Conservation (phyloP, 2,113 vertebrate genomes). For the Motacilla alba region DNA sequence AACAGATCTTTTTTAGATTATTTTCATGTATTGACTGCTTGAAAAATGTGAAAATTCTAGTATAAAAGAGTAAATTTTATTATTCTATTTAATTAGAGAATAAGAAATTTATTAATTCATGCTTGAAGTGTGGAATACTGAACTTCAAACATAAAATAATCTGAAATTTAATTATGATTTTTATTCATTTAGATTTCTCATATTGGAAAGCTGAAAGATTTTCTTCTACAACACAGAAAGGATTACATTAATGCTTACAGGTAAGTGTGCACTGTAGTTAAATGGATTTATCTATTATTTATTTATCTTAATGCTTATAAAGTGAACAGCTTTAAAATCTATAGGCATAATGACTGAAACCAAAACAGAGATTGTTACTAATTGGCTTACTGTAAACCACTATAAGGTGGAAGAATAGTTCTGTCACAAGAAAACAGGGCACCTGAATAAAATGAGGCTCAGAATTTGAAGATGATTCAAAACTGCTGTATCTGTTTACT, state of each 20-base stretch:
- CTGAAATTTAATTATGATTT: not conserved
- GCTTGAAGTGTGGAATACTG: not conserved
- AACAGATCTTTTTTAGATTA: not conserved
- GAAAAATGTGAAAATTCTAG: not conserved
- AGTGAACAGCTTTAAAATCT: not conserved
- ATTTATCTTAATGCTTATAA: not conserved
- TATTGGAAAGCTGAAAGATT: conserved; percentile 96
- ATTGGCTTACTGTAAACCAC: not conserved
- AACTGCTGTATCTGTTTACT: not conserved
- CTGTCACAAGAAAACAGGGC: not conserved
- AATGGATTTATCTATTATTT: not conserved
- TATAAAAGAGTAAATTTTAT: not conserved
- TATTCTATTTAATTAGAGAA: not conserved
- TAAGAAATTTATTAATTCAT: not conserved
- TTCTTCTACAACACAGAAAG: conserved; percentile 94
- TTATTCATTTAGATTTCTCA: conserved; percentile 83
- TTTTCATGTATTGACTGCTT: not conserved
- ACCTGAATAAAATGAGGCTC: not conserved
- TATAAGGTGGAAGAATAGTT: not conserved
- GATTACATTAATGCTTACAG: conserved; percentile 94
- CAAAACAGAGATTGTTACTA: not conserved
- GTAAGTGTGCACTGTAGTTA: conserved; percentile 61
- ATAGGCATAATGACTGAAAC: not conserved
- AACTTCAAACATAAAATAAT: not conserved
- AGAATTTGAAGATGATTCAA: not conserved